Base-by-base conservation (phyloP, 2,888 invertebrate species). In the Temnothorax ravouxi region DNA sequence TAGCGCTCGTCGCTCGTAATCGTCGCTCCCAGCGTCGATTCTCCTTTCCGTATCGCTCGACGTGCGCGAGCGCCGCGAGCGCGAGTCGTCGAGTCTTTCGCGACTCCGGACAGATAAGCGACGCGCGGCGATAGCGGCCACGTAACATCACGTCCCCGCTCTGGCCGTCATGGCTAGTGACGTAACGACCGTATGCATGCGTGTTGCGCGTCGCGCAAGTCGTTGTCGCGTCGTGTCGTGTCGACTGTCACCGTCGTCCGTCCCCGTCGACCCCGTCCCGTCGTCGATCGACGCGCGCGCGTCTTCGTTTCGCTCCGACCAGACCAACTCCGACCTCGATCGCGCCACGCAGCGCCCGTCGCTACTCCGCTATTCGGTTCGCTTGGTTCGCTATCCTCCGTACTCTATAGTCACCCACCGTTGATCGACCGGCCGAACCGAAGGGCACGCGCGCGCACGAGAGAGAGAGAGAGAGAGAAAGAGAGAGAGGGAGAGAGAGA, bases 71-170 rank as follows among this genome's bases (percentile, higher is more conserved):
- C 87, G 82, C 88, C 84, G 83, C 87, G 90, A 83, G 87, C 87
- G 82, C 88, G 88, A 84, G 69, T 79, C 47, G 75, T 72, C 44
- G 72, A 50, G 38, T 47, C 71, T 47, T 59, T 13, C 9, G 54
- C 72, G 62, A 85, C 77, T 88, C 89, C 84, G 88, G 85, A 85
- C 79, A 88, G 86, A 86, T 88, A 38, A 72, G 47, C 85, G 71
- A 41, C 84, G 86, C 88, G 72, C 83, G 88, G 64, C 85, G 88
- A 86, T 85, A 88, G 85, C 91, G 86, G 87, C 90, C 87, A 88
- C 89, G 89, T 90, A 88, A 84, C 88, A 88, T 91, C 87, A 88
- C 91, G 89, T 88, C 83, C 85, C 86, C 82, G 61, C 18, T 21
- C 38, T 56, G 52, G 9, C 52, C 62, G 56, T 59, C 47, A 59